Conservation (phyloP, 2,797 vertebrate species). For the Hyperoplus lanceolatus region DNA sequence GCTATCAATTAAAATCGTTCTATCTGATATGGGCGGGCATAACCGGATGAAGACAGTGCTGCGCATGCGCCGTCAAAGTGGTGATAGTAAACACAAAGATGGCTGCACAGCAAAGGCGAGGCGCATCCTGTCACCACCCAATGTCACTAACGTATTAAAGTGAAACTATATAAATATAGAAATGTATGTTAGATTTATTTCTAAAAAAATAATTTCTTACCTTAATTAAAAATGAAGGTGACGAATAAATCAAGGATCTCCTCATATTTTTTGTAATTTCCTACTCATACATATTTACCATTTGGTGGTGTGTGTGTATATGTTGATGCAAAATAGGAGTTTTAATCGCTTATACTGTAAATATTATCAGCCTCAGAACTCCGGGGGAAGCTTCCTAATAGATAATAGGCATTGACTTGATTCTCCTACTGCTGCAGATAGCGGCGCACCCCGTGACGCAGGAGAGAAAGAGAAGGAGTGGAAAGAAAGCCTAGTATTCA, state of each 20-base stretch:
- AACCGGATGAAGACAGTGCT: too few species aligned
- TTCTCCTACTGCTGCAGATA: constrained; percentile 77
- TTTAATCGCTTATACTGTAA: constrained; percentile 78
- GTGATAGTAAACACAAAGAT: too few species aligned
- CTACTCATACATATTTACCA: constrained; percentile 52
- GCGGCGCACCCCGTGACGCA: constrained; percentile 72
- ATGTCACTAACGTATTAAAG: too few species aligned
- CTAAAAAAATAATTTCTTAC: too few species aligned
- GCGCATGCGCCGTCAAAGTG: too few species aligned
- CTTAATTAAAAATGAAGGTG: not conserved
- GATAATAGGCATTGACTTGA: constrained; percentile 80
- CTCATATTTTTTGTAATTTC: constrained; percentile 21
- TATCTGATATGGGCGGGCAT: too few species aligned
- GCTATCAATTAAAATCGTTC: too few species aligned
- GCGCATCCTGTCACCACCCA: too few species aligned
- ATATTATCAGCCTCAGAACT: constrained; percentile 87
- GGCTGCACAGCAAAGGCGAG: too few species aligned
- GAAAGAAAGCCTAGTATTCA: constrained; percentile 79
- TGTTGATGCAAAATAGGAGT: constrained; percentile 67
- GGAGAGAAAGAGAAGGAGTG: constrained; percentile 50
- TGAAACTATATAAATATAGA: too few species aligned
- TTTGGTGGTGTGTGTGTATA: constrained; percentile 34
- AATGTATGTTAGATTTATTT: too few species aligned
- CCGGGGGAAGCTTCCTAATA: constrained; percentile 81
- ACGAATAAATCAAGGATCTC: not conserved